Base-by-base conservation (phyloP, 2,113 vertebrate species). In the Oceanites oceanicus region DNA sequence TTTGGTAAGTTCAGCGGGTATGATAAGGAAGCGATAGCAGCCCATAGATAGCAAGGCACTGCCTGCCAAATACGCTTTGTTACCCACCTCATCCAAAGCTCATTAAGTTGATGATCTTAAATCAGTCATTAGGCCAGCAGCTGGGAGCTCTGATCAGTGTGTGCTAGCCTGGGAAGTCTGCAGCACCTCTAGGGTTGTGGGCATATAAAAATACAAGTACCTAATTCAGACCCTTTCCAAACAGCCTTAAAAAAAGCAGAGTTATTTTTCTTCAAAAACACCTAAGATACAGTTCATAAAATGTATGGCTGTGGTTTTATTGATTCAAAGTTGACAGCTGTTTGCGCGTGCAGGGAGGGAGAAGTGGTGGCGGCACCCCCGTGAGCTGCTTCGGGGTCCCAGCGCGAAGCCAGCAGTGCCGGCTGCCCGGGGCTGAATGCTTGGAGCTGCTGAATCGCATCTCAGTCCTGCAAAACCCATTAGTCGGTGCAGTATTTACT, bases 321-420 rank as follows among this genome's bases (percentile, higher is more conserved):
- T 26, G 23, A 23, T 42, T 65, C 5, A 6, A 40, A 62, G 34
- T n/a, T 0, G 1, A 10, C 8, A 2, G 11, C 6, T 38, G 0
- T 34, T 29, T 6, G 42, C 1, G 1, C 7, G 38, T 21, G 55
- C 27, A 5, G n/a, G 50, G 12, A 13, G 72, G 82, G 20, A 67
- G 61, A 3, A 7, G 71, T 0, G 29, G 56, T 23, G 15, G 44
- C 2, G 11, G 67, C 47, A 15, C 29, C 30, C 11, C 42, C 0
- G 0, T 3, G 75, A 78, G 86, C 68, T 15, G 72, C 42, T 40
- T 6, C 0, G 0, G 59, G 53, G 65, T 63, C 5, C 62, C 61
- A 1, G 45, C 11, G 34, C 3, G 2, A 2, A 47, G 29, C 4
- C 56, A 26, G 88, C 59, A 4, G 36, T 0, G 40, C 34, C 2